Conservation (phyloP, 2,888 invertebrate species). For the Allygus modestus region DNA sequence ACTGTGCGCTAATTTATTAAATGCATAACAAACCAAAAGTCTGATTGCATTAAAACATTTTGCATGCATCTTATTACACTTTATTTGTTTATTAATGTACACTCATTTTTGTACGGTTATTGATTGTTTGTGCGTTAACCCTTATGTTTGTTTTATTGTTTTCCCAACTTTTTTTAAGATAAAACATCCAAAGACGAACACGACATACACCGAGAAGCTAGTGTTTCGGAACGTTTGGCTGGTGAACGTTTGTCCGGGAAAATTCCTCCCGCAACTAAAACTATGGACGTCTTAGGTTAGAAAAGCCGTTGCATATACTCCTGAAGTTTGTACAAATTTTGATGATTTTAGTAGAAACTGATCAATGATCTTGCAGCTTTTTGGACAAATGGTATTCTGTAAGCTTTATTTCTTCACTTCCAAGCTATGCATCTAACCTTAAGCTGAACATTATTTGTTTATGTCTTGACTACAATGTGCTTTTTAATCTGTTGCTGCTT, state of each 20-base stretch:
- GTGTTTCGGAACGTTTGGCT: neutral
- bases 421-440: neutral
- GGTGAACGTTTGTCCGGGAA: neutral
- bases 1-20: no score
- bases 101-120: neutral
- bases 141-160: slow-evolving; percentile 29
- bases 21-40: no score
- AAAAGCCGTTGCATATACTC: neutral
- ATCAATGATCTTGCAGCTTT: neutral
- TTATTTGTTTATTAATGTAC: neutral
- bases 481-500: no score
- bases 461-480: no score
- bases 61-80: neutral
- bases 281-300: slow-evolving; percentile 2
- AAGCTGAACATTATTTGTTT: no score
- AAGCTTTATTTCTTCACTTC: neutral
- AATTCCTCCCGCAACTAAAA: neutral
- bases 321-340: neutral
- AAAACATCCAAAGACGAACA: slow-evolving; percentile 19
- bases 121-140: neutral
- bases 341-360: neutral
- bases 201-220: neutral
- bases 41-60: neutral
- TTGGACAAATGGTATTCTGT: neutral
- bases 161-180: slow-evolving; percentile 23